A percentile compares a stretch with the other conserved stretches of the same genome.
Evolutionary conservation across 2,888 invertebrate species (phyloP).

Genomic region (Pheosia gnoma): DNA sequence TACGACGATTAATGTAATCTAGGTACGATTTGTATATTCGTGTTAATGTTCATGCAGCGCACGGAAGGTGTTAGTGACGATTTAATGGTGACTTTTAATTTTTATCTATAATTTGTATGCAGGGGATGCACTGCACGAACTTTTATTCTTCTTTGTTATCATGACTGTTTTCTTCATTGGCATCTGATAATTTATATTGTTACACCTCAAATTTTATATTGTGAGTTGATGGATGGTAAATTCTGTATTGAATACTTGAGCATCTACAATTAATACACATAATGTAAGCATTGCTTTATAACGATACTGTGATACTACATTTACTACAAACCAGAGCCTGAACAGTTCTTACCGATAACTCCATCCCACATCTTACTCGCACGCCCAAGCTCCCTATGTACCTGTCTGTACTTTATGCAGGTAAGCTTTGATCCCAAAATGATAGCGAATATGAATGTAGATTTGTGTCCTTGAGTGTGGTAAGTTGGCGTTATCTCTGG

Average conservation of each 20-base stretch:
- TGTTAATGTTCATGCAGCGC: constrained; percentile 18
- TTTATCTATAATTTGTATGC: no score
- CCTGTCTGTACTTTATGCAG: constrained; percentile 16
- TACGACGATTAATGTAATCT: neutral
- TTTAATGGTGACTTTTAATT: neutral
- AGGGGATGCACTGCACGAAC: no score
- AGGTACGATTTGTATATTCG: constrained; percentile 8
- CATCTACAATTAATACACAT: no score
- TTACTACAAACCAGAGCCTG: no score
- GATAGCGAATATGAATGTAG: constrained; percentile 48
- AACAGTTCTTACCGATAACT: constrained; percentile 21
- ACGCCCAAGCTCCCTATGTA: constrained; percentile 5
- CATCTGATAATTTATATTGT: no score
- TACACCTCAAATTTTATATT: no score
- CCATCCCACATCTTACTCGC: constrained; percentile 12
- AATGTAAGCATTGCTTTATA: neutral
- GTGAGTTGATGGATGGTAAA: no score
- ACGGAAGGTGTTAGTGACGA: constrained; percentile 1
- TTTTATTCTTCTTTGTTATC: no score
- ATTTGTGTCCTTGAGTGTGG: constrained; percentile 41
- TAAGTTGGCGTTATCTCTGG: constrained; percentile 46
- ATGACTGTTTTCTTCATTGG: no score
- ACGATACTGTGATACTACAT: no score
- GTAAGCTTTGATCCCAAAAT: constrained; percentile 28
- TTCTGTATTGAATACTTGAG: no score